Base-by-base conservation (phyloP, 53 echinoderm and acorn worm species). In the Zoroaster sp. region DNA sequence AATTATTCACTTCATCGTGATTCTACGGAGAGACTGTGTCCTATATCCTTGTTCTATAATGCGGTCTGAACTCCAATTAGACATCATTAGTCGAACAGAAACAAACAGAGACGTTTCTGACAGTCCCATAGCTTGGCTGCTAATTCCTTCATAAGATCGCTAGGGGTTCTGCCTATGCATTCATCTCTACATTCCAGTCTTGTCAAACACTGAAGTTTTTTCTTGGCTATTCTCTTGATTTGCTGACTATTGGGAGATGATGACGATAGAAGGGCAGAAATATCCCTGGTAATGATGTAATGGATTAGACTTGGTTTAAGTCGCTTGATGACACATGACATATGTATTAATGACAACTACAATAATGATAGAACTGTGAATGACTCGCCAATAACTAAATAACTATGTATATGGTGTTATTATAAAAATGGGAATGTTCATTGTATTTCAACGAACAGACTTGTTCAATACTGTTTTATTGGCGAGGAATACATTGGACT, bases 1-100 rank as follows among this genome's bases (percentile, higher is more conserved):
- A 59, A 59, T 59, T 59, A 59, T 3, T 21, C 75, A 75, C 21
- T 30, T 32, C 45, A 75, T 45, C 3, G 43, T 40, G 43, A 34
- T 42, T 25, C 28, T 77, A 33, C 77, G 15, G 54, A n/a, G 23
- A 33, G 4, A 21, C 32, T 14, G 13, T 75, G 35, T 33, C 53
- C 36, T 51, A 53, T 18, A 5, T 45, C 15, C 12, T 37, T 32
- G 53, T 11, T 51, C 36, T 51, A n/a, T 77, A 77, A 77, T 77
- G 77, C 32, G 77, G 43, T 4, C 53, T 53, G 54, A 51, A 52
- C 36, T 36, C 70, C 70, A 70, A 70, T 70, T 70, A 70, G 70
- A 35, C 70, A 33, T 35, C 70, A 70, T 70, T 70, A 73, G 37
- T 73, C 20, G 2, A 14, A 5, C 43, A 23, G 47, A 75, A 28